Base-by-base conservation (phyloP, 1,140 invertebrate species). In the Dolichoris vasculosae region DNA sequence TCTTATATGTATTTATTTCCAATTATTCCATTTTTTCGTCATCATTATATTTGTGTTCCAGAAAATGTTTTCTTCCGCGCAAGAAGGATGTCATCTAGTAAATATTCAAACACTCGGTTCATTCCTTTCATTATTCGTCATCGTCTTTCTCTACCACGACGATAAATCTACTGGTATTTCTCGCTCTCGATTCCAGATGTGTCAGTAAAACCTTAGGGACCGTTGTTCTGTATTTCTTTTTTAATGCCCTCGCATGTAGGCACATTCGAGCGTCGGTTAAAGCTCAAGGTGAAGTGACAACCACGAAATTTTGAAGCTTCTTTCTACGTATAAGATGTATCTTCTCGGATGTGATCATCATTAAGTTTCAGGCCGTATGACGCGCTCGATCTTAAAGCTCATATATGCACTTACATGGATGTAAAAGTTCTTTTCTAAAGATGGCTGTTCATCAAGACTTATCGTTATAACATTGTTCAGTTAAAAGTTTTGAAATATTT, bases 91-190 rank as follows among this genome's bases (percentile, higher is more conserved):
- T 69, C 73, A 82, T 83, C 80, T 83, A 55, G 71, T 71, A 76
- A 63, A 76, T 76, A 83, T 76, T 73, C 23, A 26, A 84, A 48
- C 48, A 32, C 77, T 84, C 69, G 46, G 30, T 73, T 81, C 73
- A 55, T 71, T 85, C 78, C 78, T 85, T 63, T 89, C 85, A 88
- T 89, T 88, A 89, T 88, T 89, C 87, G 87, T 88, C 88, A 88
- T 89, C 88, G 80, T 88, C 88, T 88, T 55, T 78, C 77, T 85
- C 78, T 75, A 35, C 75, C 78, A 35, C 82, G 32, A 78, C 86
- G 84, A 88, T 89, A 88, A 89, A 89, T 89, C 88, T 85, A 59
- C 77, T 63, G 43, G 30, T 63, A 15, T 69, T 82, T 67, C 83
- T 84, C 63, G 2, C n/a, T 86, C 59, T 67, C 43, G 43, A 40